These are phyloP conservation scores for Hippasteria phrygiana DNA, from an alignment of 53 echinoderm and acorn worm species.

Conservation along the genomic window DNA sequence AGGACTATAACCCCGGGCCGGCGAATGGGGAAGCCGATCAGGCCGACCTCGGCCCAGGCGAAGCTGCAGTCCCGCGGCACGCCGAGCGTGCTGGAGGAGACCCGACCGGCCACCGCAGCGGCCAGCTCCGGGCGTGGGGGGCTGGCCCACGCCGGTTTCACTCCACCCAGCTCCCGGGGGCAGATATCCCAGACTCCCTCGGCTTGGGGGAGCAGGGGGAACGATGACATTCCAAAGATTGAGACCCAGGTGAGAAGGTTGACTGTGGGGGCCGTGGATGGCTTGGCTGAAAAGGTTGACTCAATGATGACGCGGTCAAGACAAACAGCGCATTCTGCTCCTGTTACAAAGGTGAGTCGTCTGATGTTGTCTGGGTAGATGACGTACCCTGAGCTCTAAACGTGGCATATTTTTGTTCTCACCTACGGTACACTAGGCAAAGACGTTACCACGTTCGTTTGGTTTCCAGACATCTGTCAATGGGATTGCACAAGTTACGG, in stretches of 20 bases:
- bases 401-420: too few relatives aligned
- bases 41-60: constrained; percentile 90
- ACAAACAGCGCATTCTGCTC: constrained; percentile 65
- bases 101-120: constrained; percentile 89
- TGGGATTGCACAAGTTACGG: too few relatives aligned
- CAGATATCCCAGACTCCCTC: constrained; percentile 14
- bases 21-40: constrained; percentile 82
- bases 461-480: too few relatives aligned
- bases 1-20: constrained; percentile 77
- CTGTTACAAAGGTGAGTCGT: constrained; percentile 75
- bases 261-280: constrained; percentile 93
- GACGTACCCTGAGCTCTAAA: too few relatives aligned
- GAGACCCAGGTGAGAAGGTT: constrained; percentile 75
- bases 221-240: constrained; percentile 65
- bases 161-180: constrained; percentile 53
- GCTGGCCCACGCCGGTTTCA: constrained; percentile 33
- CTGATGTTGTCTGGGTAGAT: too few relatives aligned
- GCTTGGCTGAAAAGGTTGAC: constrained; percentile 77
- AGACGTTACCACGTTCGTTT: too few relatives aligned
- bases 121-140: constrained; percentile 72
- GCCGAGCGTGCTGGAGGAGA: constrained; percentile 75
- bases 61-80: constrained; percentile 80
- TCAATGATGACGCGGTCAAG: constrained; percentile 61
- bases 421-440: too few relatives aligned
- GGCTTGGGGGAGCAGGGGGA: constrained; percentile 43